Percentiles rank a stretch among this genome's conserved stretches.
Evolutionary conservation across 2,113 vertebrate genomes (phyloP).

Genomic region (Oophaga pumilio): DNA sequence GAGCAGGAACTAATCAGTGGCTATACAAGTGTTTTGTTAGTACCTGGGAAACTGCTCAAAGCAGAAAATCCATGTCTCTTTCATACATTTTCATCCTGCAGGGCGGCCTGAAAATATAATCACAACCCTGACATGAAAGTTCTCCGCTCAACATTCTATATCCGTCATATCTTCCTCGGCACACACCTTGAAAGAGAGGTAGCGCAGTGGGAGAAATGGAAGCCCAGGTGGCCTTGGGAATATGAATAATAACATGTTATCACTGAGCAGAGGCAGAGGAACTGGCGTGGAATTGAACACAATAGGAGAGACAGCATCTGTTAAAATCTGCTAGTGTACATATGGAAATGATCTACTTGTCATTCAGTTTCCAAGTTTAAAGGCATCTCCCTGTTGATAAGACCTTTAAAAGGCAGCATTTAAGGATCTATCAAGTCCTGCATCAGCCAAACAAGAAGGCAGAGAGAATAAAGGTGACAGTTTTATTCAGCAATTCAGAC

Average conservation of each 20-base stretch:
- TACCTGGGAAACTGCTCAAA: conserved; percentile 60
- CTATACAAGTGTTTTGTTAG: conserved; percentile 54
- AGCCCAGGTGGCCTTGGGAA: neutral
- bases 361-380: conserved; percentile 15
- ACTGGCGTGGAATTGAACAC: conserved; percentile 23
- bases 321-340: conserved; percentile 44
- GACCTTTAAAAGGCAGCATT: conserved; percentile 37
- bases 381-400: conserved; percentile 41
- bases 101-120: conserved; percentile 56
- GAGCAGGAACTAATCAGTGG: conserved; percentile 63
- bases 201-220: conserved; percentile 20
- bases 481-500: neutral
- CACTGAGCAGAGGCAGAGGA: conserved; percentile 30
- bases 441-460: neutral
- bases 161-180: conserved; percentile 38
- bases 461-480: neutral
- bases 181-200: conserved; percentile 41
- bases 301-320: conserved; percentile 35
- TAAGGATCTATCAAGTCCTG: conserved; percentile 21
- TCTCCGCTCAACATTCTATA: conserved; percentile 33
- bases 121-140: conserved; percentile 58
- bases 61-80: conserved; percentile 59
- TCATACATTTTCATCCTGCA: conserved; percentile 55
- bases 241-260: conserved; percentile 52
- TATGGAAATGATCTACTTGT: conserved; percentile 33